Percentiles rank a stretch among this genome's conserved stretches.
These are phyloP conservation scores for Bergia puertoricense DNA, from an alignment of 92 coral and sea anemone species.

Conservation along the genomic window DNA sequence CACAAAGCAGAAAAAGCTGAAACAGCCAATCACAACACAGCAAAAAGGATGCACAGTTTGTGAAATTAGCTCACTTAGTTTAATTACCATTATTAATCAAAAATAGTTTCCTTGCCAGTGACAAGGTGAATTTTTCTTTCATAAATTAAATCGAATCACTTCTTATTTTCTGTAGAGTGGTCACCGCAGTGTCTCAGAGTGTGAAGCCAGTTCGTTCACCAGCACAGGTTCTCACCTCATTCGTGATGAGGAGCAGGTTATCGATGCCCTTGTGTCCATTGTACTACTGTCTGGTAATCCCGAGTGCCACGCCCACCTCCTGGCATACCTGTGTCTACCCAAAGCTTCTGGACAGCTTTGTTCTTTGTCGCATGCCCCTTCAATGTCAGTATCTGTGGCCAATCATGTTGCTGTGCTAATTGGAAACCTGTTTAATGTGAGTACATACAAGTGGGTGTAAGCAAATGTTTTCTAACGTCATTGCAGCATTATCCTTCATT, in stretches of 20 bases:
- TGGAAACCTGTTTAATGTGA: conserved; percentile 93
- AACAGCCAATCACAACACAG: too few species aligned
- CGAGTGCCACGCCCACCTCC: conserved; percentile 86
- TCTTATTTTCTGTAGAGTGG: conserved; percentile 31
- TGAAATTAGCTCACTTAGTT: too few species aligned
- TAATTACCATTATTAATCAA: too few species aligned
- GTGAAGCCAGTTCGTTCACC: conserved; percentile 79
- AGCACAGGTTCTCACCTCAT: conserved; percentile 81
- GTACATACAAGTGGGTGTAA: conserved; percentile 30
- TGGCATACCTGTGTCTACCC: conserved; percentile 94
- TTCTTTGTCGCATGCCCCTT: conserved; percentile 68
- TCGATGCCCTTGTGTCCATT: conserved; percentile 87
- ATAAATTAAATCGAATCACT: background rate
- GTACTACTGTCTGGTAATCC: conserved; percentile 96
- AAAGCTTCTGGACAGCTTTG: conserved; percentile 89
- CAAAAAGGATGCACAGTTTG: too few species aligned
- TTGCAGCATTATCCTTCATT: too few species aligned
- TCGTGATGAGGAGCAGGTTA: conserved; percentile 78
- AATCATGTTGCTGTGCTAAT: conserved; percentile 87
- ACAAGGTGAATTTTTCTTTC: background rate
- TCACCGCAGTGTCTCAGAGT: conserved; percentile 76
- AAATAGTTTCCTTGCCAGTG: too few species aligned
- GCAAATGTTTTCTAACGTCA: too few species aligned
- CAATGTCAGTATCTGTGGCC: conserved; percentile 64
- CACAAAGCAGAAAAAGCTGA: too few species aligned